phyloP scores from a whole-genome alignment of 2,797 vertebrate species.

The Vultur gryphus region DNA sequence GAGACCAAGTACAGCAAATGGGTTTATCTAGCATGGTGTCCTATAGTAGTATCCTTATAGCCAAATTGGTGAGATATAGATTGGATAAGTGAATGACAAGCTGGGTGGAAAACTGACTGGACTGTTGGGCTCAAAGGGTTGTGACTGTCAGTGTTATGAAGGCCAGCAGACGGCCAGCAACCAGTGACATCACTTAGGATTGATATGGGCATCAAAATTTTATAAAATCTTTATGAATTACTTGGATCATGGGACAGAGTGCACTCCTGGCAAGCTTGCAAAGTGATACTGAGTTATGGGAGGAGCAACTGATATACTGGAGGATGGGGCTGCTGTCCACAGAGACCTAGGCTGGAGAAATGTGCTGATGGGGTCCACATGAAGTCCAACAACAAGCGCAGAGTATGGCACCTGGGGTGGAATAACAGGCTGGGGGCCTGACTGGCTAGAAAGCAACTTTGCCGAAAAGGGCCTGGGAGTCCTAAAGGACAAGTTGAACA shows the following conservation, averaged over 20 bases:
- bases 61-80: background rate
- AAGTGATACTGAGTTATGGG: background rate
- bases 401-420: background rate
- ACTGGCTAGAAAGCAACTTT: background rate
- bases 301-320: background rate
- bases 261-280: accelerated
- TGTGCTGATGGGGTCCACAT: background rate
- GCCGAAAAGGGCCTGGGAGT: background rate
- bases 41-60: background rate
- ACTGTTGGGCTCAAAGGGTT: background rate
- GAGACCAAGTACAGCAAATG: background rate
- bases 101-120: background rate
- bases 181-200: background rate
- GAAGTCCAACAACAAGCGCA: background rate
- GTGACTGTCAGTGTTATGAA: background rate
- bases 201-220: background rate
- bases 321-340: background rate
- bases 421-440: background rate
- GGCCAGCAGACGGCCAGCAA: background rate
- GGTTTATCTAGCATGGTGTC: background rate
- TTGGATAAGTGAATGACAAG: background rate
- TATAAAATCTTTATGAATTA: background rate
- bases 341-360: background rate
- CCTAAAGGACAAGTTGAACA: background rate
- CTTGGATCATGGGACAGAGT: background rate